Evolutionary conservation across 2,113 vertebrate species (phyloP), one percentile per base, ranked within the genome.

Genomic region (Dromaius novaehollandiae): DNA sequence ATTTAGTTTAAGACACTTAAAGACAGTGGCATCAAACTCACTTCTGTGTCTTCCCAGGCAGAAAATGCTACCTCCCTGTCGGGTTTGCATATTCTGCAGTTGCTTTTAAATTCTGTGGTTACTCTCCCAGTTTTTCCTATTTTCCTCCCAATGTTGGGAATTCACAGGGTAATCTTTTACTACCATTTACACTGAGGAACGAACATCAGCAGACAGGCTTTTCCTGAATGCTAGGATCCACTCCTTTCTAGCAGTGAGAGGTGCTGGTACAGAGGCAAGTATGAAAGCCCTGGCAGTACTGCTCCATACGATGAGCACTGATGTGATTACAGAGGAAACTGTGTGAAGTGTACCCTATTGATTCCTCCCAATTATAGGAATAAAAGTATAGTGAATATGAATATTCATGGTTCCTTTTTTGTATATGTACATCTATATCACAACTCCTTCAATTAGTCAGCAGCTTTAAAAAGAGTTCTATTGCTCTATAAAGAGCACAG

Each of bases 391-490:
- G 15, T 65, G 36, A 40, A 81, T 87, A n/a, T 95, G n/a, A 26
- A 50, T 91, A 79, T 91, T 94, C 26, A 55, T 85, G 13, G 82
- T 44, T 75, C 46, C 14, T 53, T 65, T 87, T 95, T 90, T 64
- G 78, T 87, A 66, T 55, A 28, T 55, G 26, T 28, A 38, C 38
- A 38, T 38, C 38, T 38, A 38, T 38, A 38, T 38, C 38, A 38
- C 38, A 38, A 38, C 38, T 38, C 38, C 38, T 38, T 38, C 38
- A 38, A 38, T 38, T 38, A 38, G 38, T 38, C 38, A 38, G 38
- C 38, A 38, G 38, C 38, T 38, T 38, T 38, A 7, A 38, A 38
- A 75, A 85, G n/a, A 63, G 38, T 1, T 64, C 34, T 22, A 61
- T 64, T 63, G n/a, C 11, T 89, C 5, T 79, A 4, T 78, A 73